Evolutionary conservation across 2,113 vertebrate species (phyloP).

Genomic region (Pteropus alecto): DNA sequence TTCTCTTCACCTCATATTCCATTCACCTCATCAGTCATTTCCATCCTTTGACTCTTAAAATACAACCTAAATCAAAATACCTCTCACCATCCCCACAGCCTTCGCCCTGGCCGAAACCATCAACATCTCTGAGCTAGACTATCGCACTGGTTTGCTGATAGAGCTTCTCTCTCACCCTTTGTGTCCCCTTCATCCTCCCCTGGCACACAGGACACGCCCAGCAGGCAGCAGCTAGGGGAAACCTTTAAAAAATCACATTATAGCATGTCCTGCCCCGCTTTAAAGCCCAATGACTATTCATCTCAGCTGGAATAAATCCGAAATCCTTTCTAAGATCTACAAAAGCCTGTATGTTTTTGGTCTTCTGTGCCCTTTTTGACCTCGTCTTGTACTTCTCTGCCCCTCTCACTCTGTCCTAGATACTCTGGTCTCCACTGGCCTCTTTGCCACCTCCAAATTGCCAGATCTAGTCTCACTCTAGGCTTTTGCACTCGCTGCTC

Average conservation of each 20-base stretch:
- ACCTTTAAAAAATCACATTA: not conserved
- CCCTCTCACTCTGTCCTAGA: not conserved
- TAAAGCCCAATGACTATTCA: not conserved
- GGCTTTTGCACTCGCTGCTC: not conserved
- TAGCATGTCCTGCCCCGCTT: not conserved
- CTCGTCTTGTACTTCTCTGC: not conserved
- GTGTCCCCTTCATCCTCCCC: not conserved
- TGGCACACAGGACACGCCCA: no score
- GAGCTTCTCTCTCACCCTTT: no score
- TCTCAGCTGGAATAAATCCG: not conserved
- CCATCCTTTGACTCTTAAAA: not conserved
- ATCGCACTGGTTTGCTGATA: fast-evolving
- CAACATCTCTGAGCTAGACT: not conserved
- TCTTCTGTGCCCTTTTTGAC: not conserved
- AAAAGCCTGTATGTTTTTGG: not conserved
- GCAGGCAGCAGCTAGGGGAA: not conserved
- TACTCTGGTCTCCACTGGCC: no score
- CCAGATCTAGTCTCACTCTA: not conserved
- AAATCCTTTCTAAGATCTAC: not conserved
- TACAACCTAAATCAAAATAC: not conserved
- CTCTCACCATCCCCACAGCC: not conserved
- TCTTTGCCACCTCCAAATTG: not conserved
- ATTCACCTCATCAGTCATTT: not conserved
- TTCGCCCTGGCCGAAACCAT: not conserved
- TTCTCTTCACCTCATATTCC: not conserved